Conservation (phyloP, 2,797 vertebrate genomes). For the Sciurus vulgaris region DNA sequence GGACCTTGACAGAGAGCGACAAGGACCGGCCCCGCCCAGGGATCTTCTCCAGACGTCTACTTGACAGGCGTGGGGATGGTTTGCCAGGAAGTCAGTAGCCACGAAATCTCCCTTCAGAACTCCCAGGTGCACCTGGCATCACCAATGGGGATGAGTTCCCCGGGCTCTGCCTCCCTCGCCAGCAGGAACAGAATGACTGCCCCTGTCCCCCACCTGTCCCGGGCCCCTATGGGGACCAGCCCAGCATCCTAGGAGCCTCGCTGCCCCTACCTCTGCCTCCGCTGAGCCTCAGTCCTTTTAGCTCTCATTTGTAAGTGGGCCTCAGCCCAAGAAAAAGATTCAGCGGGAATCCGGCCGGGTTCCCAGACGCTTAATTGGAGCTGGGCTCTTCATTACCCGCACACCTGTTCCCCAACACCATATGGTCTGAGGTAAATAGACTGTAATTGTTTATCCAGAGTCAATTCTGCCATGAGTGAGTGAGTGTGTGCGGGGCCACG, state of each 20-base stretch:
- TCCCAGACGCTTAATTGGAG: constrained; percentile 84
- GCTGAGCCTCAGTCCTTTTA: constrained; percentile 57
- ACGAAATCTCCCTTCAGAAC: background rate
- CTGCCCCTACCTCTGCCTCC: background rate
- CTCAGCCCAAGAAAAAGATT: constrained; percentile 76
- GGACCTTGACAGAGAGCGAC: background rate
- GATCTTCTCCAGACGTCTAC: background rate
- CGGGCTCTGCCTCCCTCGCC: background rate
- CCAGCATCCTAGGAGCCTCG: background rate
- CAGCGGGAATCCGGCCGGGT: constrained; percentile 82
- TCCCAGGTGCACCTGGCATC: background rate
- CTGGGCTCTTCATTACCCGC: constrained; percentile 81
- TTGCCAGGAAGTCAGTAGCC: background rate
- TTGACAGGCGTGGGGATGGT: fast-evolving
- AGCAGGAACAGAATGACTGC: fast-evolving
- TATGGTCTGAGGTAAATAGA: constrained; percentile 87
- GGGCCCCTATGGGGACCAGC: fast-evolving
- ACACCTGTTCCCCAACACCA: constrained; percentile 82
- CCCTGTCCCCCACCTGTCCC: background rate
- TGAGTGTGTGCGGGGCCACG: background rate
- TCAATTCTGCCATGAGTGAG: background rate
- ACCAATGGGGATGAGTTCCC: background rate
- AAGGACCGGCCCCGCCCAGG: background rate
- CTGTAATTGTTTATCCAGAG: constrained; percentile 86
- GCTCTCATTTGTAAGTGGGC: constrained; percentile 78